phyloP scores from a whole-genome alignment of 2,888 invertebrate species.

The Leptodirus hochenwartii region DNA sequence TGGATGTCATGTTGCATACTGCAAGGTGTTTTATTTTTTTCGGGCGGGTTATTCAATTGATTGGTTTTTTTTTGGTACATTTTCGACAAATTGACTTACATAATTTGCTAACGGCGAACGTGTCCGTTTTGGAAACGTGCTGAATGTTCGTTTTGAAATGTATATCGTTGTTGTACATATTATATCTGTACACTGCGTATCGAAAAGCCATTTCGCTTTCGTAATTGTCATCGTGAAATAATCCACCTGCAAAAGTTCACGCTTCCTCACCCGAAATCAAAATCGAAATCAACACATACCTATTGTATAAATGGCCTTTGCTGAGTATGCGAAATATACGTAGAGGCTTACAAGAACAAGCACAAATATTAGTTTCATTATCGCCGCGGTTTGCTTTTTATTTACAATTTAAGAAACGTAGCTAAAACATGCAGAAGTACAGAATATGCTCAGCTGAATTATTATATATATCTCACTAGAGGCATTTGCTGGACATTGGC shows the following conservation, averaged over 20 bases:
- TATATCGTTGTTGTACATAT: slow-evolving; percentile 20
- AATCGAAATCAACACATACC: too few species aligned
- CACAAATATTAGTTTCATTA: too few species aligned
- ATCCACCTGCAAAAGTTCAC: slow-evolving; percentile 18
- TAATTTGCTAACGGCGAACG: slow-evolving; percentile 21
- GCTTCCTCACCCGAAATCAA: too few species aligned
- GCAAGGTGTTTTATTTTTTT: slow-evolving; percentile 9
- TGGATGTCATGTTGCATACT: slow-evolving; percentile 32
- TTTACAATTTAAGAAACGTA: too few species aligned
- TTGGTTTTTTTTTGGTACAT: background rate
- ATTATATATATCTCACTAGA: too few species aligned
- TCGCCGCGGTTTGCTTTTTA: too few species aligned
- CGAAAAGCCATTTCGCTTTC: slow-evolving; percentile 40
- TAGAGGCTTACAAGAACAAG: too few species aligned
- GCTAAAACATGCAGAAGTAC: too few species aligned
- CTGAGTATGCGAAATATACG: too few species aligned
- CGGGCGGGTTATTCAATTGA: background rate
- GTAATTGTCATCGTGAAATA: slow-evolving; percentile 29
- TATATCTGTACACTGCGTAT: slow-evolving; percentile 32
- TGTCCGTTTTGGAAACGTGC: slow-evolving; percentile 13
- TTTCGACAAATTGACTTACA: slow-evolving; percentile 17
- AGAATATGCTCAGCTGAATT: too few species aligned
- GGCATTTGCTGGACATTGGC: too few species aligned
- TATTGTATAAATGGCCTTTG: too few species aligned
- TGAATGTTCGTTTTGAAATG: slow-evolving; percentile 17